These are phyloP conservation scores for Clarias macrocephalus DNA, from an alignment of 2,113 vertebrate genomes.

Conservation along the genomic window DNA sequence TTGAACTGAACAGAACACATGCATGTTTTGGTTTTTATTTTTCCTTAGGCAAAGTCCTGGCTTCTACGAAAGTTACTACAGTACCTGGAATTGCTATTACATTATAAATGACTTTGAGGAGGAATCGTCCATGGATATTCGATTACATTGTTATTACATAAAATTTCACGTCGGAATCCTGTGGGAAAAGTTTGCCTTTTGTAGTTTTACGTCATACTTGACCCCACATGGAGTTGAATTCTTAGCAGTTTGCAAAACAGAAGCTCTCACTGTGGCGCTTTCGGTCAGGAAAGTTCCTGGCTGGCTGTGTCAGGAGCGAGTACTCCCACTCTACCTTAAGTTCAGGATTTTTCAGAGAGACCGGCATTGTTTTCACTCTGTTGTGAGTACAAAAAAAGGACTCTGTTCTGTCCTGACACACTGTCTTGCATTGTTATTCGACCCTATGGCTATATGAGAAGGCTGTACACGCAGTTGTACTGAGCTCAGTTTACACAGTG, in stretches of 20 bases:
- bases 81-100: not conserved
- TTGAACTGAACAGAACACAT: conserved; percentile 27
- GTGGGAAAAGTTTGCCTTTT: conserved; percentile 24
- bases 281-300: conserved; percentile 19
- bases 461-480: conserved; percentile 30
- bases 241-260: conserved; percentile 66
- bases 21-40: conserved; percentile 10
- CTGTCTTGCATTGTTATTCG: conserved; percentile 54
- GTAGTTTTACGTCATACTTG: conserved; percentile 66
- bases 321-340: conserved; percentile 13
- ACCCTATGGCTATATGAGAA: conserved; percentile 28
- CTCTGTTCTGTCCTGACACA: conserved; percentile 47
- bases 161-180: not conserved
- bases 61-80: not conserved
- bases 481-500: conserved; percentile 17
- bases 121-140: not conserved
- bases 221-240: conserved; percentile 64
- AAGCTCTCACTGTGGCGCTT: conserved; percentile 56
- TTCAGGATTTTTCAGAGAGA: conserved; percentile 27
- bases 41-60: not conserved
- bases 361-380: conserved; percentile 40
- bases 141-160: not conserved
- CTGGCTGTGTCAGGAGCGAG: conserved; percentile 50
- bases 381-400: conserved; percentile 32
- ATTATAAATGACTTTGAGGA: not conserved